Evolutionary conservation across 1,140 invertebrate genomes (phyloP), one percentile per base, ranked within the genome.

Genomic region (Pseudomyrmex dendroicus): DNA sequence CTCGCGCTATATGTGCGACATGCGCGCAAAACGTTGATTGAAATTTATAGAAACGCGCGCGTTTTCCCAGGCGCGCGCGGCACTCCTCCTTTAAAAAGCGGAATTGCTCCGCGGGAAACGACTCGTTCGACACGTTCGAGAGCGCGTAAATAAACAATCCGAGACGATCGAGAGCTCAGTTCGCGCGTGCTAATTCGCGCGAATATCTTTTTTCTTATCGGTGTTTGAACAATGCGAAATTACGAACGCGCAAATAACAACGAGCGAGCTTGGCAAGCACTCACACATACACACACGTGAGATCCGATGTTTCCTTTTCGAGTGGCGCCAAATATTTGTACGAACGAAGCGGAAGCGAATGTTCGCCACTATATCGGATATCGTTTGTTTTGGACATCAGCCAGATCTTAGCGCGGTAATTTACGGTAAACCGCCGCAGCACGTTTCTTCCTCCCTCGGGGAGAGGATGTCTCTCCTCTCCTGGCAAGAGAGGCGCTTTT

Each of bases 401-500:
- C 92, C 92, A 92, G 84, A 90, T 89, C 84, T 87, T 82, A 61
- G 73, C 44, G 35, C 5, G 64, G 73, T 91, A 92, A 93, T 92
- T 91, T 89, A 92, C 86, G 86, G 86, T 88, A 84, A 87, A 77
- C 74, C 50, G 68, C 46, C 57, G 85, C 85, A 74, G 84, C 84
- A 59, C 57, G 64, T 85, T 85, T 88, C 73, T 61, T 57, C 10
- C 62, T 68, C 61, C 64, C 48, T 8, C 62, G 44, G 57, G 44
- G 66, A 10, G 64, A 62, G 25, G 25, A 25, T 64, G 44, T 64
- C 56, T 25, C 68, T 13, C 7, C 25, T 50, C 20, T 25, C 59
- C 64, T 57, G 44, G 54, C 44, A 25, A 82, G n/a, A 35, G 46
- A 35, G 46, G 0, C 35, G 20, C 9, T 67, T 57, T 52, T 73